A percentile compares a stretch with the other conserved stretches of the same genome.
These are phyloP conservation scores for Drosophila sproati DNA, from an alignment of 1,140 invertebrate genomes.

Conservation along the genomic window DNA sequence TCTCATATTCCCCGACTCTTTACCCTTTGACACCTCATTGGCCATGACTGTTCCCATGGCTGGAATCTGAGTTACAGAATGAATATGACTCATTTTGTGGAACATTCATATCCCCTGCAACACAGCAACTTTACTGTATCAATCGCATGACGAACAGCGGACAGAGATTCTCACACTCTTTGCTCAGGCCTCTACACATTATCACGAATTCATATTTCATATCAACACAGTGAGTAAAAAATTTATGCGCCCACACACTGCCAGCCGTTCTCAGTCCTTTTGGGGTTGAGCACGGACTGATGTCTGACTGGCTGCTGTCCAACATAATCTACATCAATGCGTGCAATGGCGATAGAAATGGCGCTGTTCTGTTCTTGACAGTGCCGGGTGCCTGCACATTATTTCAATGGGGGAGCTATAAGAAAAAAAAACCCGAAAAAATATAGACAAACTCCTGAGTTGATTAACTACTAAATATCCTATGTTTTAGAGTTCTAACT, in stretches of 20 bases:
- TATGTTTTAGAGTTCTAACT: neutral
- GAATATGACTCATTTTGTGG: conserved; percentile 30
- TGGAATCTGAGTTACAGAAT: conserved; percentile 2
- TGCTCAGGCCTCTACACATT: conserved; percentile 28
- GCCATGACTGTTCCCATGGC: conserved; percentile 20
- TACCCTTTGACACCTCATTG: conserved; percentile 1
- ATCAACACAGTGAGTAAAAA: conserved; percentile 63
- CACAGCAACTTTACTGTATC: neutral
- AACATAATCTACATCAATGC: conserved; percentile 73
- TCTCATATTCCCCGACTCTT: neutral
- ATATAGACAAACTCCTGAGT: too few species aligned
- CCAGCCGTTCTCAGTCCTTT: neutral
- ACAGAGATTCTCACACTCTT: conserved; percentile 58
- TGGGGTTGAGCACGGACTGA: conserved; percentile 48
- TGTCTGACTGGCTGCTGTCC: conserved; percentile 68
- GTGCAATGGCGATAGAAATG: conserved; percentile 8
- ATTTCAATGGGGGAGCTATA: conserved; percentile 11
- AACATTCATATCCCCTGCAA: conserved; percentile 12
- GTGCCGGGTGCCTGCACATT: conserved; percentile 10
- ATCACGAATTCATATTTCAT: conserved; percentile 74
- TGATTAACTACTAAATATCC: conserved; percentile 9
- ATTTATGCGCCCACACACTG: conserved; percentile 75
- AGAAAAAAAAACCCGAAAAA: neutral
- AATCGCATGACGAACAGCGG: conserved; percentile 23
- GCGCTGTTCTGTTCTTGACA: conserved; percentile 2